Base-by-base conservation (phyloP, 2,797 vertebrate species). In the Numenius phaeopus region DNA sequence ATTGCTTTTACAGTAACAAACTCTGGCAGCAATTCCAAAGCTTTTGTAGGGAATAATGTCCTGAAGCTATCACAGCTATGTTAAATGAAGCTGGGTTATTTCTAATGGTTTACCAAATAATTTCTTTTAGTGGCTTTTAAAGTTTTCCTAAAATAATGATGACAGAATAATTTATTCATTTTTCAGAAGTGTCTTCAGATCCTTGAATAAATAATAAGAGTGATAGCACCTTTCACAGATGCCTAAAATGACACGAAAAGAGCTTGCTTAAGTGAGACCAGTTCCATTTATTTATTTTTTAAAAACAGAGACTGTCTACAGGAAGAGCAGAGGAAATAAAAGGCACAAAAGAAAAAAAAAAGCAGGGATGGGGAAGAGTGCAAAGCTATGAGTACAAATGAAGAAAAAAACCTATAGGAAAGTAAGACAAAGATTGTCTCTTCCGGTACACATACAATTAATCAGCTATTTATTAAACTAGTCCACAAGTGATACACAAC, bases 21-120 rank as follows among this genome's bases (percentile, higher is more conserved):
- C 59, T 83, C 96, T 95, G 94, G 83, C 84, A 98, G 83, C 49
- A 91, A 96, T 95, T 95, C 77, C 77, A 94, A 94, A 95, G 52
- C 29, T 62, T 91, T 96, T 96, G 65, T 9, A 6, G 32, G 91
- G 75, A 92, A 96, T 90, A 75, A 87, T 29, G 12, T 91, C 80
- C 96, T 91, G 83, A 80, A 94, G 76, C 42, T 86, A 92, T 78
- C 93, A 88, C 87, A 95, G 87, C 59, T 76, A 81, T 54, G 46
- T 49, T 89, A 96, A 95, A 94, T 57, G 62, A 97, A 90, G 87
- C 73, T 94, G 2, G 0, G 58, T 86, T 95, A 96, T 79, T 97
- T 52, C 57, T 94, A 96, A 92, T 79, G 69, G 75, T 72, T 96
- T 77, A 54, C 52, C 80, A 69, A 58, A 83, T 91, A 17, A 87